Percentiles rank a stretch among this genome's conserved stretches.
Conservation (phyloP, 2,888 invertebrate genomes). For the Agonopterix subpropinquella region DNA sequence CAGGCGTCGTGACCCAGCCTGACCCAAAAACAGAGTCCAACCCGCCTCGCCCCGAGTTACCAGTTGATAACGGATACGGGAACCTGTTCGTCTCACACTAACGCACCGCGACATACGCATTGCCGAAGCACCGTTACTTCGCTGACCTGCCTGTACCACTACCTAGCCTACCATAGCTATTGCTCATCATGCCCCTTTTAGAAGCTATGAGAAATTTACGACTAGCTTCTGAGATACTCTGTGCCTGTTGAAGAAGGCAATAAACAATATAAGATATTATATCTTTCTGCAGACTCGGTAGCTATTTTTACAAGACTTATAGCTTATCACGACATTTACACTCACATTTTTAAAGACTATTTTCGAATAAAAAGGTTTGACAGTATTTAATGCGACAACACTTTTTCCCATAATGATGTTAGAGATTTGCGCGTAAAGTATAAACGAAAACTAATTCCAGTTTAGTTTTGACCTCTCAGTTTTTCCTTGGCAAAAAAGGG, state of each 20-base stretch:
- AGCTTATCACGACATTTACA: too few species aligned
- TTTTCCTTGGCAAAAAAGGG: slow-evolving; percentile 15
- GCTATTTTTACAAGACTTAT: too few species aligned
- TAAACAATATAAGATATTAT: too few species aligned
- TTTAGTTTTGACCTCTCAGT: not conserved
- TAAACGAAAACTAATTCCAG: not conserved
- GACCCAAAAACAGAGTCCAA: slow-evolving; percentile 67
- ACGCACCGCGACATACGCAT: slow-evolving; percentile 32
- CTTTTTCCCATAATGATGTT: not conserved
- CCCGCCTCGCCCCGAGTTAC: slow-evolving; percentile 54
- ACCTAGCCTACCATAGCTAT: slow-evolving; percentile 21
- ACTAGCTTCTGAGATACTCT: too few species aligned
- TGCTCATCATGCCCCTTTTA: slow-evolving; percentile 8
- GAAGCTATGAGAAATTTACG: too few species aligned
- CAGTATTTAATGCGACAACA: too few species aligned
- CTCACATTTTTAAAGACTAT: too few species aligned
- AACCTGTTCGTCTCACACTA: slow-evolving; percentile 52
- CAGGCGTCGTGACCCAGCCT: slow-evolving; percentile 72
- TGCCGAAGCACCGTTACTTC: slow-evolving; percentile 41
- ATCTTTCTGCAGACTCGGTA: too few species aligned
- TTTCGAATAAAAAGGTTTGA: too few species aligned
- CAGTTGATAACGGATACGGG: slow-evolving; percentile 62
- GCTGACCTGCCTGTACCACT: slow-evolving; percentile 7
- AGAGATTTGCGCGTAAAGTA: not conserved
- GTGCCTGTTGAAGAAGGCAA: too few species aligned